A percentile compares a stretch with the other conserved stretches of the same genome.
Conservation (phyloP, 2,888 invertebrate genomes). For the Scaptomyza caliginosa region DNA sequence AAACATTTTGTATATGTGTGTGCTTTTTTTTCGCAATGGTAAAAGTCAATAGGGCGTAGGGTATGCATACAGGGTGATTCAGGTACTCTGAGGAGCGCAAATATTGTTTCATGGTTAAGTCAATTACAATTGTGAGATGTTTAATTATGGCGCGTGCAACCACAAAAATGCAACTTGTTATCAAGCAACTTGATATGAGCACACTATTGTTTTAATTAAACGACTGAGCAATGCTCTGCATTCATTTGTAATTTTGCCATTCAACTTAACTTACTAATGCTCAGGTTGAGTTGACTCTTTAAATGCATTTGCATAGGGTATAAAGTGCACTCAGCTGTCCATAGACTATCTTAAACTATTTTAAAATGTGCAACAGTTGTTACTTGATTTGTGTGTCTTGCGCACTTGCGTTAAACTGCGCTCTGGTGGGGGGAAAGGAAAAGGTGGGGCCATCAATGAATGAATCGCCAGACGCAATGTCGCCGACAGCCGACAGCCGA, state of each 20-base stretch:
- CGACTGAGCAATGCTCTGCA: neutral
- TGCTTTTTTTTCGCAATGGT: too few relatives aligned
- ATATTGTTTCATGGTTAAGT: too few relatives aligned
- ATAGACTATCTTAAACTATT: constrained; percentile 8
- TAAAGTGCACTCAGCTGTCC: neutral
- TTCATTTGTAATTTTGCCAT: neutral
- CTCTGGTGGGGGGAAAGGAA: neutral
- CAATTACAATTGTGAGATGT: neutral
- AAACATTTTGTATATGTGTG: neutral
- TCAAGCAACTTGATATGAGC: neutral
- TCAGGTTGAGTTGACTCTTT: neutral
- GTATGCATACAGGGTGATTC: constrained; percentile 51
- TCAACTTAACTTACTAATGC: too few relatives aligned
- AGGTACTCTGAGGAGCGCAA: constrained; percentile 7
- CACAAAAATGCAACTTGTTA: neutral
- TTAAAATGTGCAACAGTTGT: constrained; percentile 76
- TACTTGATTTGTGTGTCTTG: constrained; percentile 70
- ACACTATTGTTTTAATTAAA: too few relatives aligned
- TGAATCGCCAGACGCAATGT: constrained; percentile 40
- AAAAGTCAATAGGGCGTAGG: constrained; percentile 41
- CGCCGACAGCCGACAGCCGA: constrained; percentile 1
- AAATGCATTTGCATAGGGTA: neutral
- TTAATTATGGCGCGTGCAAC: neutral
- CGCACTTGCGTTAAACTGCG: constrained; percentile 65
- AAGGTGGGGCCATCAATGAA: constrained; percentile 47